Conservation (phyloP, 1,140 invertebrate genomes). For the Trachelipus rathkii region DNA sequence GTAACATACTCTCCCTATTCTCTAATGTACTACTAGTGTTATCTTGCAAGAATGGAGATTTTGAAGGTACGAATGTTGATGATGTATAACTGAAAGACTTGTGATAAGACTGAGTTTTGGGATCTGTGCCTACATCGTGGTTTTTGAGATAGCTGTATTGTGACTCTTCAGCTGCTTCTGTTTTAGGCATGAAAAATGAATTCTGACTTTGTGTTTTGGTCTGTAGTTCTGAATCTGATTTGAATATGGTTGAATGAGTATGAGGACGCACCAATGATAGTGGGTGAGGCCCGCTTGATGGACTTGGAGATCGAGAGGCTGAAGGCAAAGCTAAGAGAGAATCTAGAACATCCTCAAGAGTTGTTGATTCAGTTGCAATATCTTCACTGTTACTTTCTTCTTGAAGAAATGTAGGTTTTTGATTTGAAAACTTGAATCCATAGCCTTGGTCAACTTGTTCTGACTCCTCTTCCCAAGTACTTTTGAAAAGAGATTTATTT, state of each 20-base stretch:
- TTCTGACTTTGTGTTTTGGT: not conserved
- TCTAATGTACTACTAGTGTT: not conserved
- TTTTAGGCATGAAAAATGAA: not conserved
- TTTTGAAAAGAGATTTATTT: not conserved
- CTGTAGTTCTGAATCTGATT: slow-evolving; percentile 13
- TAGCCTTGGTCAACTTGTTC: not conserved
- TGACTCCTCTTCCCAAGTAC: not conserved
- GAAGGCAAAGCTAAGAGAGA: slow-evolving; percentile 76
- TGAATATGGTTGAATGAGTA: slow-evolving; percentile 42
- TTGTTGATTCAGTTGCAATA: slow-evolving; percentile 49
- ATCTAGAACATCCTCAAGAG: slow-evolving; percentile 87
- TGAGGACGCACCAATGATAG: slow-evolving; percentile 45
- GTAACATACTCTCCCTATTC: not conserved
- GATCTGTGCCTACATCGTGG: not conserved
- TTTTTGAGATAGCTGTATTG: slow-evolving; percentile 1
- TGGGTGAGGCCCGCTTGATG: slow-evolving; percentile 52
- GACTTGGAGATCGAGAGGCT: slow-evolving; percentile 63
- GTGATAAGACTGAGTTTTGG: not conserved
- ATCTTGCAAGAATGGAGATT: not conserved
- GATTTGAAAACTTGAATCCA: not conserved
- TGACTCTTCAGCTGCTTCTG: not conserved
- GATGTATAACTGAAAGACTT: slow-evolving; percentile 4
- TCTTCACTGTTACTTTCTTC: not conserved
- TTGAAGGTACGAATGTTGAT: not conserved
- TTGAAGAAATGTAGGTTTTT: not conserved